Evolutionary conservation across 2,113 vertebrate genomes (phyloP).

Genomic region (Pardalotus punctatus): DNA sequence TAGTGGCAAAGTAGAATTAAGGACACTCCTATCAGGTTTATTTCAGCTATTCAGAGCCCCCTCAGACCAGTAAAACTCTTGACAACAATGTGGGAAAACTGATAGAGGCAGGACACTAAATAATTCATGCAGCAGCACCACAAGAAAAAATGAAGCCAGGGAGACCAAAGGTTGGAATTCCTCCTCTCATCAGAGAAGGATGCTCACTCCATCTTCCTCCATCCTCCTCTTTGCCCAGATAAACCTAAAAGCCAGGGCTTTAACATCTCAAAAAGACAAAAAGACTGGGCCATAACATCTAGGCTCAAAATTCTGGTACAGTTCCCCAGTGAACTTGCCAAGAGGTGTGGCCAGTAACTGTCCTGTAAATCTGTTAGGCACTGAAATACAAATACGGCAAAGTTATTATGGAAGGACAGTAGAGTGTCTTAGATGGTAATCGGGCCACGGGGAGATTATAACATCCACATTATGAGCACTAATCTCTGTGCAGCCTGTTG

Average conservation of each 20-base stretch:
- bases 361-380: background rate
- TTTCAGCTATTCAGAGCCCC: background rate
- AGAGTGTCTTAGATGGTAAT: background rate
- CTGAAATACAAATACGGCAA: background rate
- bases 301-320: background rate
- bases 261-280: background rate
- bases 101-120: background rate
- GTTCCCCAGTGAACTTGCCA: background rate
- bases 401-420: background rate
- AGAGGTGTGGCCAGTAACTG: background rate
- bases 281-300: background rate
- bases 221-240: background rate
- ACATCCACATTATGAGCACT: background rate
- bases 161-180: background rate
- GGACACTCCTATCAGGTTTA: background rate
- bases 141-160: background rate
- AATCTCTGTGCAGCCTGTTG: background rate
- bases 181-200: background rate
- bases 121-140: background rate
- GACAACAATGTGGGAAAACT: background rate
- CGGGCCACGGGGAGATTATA: conserved; percentile 6
- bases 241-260: background rate
- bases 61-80: background rate
- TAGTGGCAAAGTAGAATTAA: background rate
- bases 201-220: background rate